Evolutionary conservation across 2,797 vertebrate genomes (phyloP).

Genomic region (Urophycis tenuis): DNA sequence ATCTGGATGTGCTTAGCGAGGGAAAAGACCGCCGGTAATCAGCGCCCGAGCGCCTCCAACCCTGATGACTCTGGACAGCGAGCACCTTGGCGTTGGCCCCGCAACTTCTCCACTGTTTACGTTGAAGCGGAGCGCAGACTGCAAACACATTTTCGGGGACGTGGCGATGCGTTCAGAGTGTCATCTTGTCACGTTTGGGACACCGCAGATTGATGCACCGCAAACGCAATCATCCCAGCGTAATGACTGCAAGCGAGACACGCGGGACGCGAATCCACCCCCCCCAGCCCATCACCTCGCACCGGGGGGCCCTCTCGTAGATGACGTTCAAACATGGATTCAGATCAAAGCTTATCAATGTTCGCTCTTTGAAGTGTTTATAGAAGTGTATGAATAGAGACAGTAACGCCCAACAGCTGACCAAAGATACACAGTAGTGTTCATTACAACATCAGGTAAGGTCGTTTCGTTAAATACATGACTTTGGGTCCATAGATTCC

Average conservation of each 20-base stretch:
- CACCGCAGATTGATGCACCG: not conserved
- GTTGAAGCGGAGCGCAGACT: not conserved
- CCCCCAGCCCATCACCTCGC: too few relatives aligned
- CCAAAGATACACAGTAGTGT: not conserved
- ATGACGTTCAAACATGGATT: not conserved
- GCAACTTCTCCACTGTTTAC: not conserved
- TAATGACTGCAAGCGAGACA: not conserved
- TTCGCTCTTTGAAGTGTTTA: not conserved
- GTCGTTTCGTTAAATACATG: not conserved
- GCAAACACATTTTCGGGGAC: not conserved
- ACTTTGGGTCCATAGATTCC: not conserved
- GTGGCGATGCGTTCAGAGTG: not conserved
- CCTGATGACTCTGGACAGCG: not conserved
- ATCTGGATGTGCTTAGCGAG: not conserved
- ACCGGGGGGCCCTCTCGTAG: too few relatives aligned
- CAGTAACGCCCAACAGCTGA: not conserved
- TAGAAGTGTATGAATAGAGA: not conserved
- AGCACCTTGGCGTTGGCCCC: not conserved
- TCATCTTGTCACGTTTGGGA: not conserved
- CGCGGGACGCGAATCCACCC: not conserved
- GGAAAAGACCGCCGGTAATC: not conserved
- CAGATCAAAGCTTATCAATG: too few relatives aligned
- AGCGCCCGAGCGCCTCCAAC: not conserved
- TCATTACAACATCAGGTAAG: not conserved
- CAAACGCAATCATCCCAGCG: not conserved